Percentiles rank a stretch among this genome's conserved stretches.
Evolutionary conservation across 2,888 invertebrate species (phyloP).

Genomic region (Patella pellucida): DNA sequence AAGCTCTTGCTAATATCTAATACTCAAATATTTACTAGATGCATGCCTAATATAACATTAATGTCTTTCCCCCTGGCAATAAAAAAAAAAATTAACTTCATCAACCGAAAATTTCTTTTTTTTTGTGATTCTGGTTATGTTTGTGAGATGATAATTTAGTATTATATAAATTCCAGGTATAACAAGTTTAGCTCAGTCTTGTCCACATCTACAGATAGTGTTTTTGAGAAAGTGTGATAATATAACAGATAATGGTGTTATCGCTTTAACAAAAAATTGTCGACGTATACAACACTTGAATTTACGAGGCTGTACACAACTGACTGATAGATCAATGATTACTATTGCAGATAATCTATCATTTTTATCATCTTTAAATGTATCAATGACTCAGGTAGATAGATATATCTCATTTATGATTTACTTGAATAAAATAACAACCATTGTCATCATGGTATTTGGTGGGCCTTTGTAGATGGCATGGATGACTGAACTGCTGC

Average conservation of each 20-base stretch:
- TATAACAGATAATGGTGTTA: conserved; percentile 63
- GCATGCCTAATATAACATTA: too few species aligned
- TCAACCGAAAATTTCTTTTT: too few species aligned
- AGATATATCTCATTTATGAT: conserved; percentile 12
- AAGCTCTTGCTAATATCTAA: too few species aligned
- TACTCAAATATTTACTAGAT: too few species aligned
- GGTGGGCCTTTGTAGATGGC: background rate
- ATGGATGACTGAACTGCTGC: background rate
- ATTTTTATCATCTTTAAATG: conserved; percentile 57
- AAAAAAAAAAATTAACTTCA: too few species aligned
- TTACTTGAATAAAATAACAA: conserved; percentile 23
- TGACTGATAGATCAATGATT: conserved; percentile 58
- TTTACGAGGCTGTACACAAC: conserved; percentile 60
- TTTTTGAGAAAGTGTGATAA: conserved; percentile 62
- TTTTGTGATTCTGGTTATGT: too few species aligned
- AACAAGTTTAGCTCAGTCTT: conserved; percentile 47
- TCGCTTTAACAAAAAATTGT: conserved; percentile 56
- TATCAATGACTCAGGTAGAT: conserved; percentile 56
- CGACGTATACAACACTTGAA: conserved; percentile 59
- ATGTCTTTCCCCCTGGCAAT: too few species aligned
- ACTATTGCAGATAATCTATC: conserved; percentile 57
- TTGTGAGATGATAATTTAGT: too few species aligned
- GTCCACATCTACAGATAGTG: conserved; percentile 61
- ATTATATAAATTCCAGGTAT: conserved; percentile 44
- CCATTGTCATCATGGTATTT: background rate